Evolutionary conservation across 2,113 vertebrate species (phyloP), one percentile per base, ranked within the genome.

Genomic region (Megalops atlanticus): DNA sequence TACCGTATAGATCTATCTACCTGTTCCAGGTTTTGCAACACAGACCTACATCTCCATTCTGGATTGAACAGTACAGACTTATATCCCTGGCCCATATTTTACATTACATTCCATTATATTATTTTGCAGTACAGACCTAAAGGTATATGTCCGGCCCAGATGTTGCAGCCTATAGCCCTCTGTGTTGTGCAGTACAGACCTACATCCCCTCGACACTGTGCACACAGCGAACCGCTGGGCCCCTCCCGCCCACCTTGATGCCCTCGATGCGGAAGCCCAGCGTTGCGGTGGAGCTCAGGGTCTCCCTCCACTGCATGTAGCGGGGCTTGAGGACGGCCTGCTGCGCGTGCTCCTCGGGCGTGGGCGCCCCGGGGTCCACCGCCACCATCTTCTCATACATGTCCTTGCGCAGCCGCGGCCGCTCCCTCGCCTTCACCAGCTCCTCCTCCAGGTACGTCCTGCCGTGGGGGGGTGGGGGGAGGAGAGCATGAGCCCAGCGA

Each of bases 341-440:
- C 90, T 95, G 95, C 4, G 89, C 88, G 0, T 90, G 94, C 84
- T 98, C 96, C 89, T 97, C 87, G 0, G 93, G 84, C 0, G 94
- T 96, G 2, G 96, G 96, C 0, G 96, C 96, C 0, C 85, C 87
- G 0, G 96, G 96, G 76, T 98, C 96, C 87, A 97, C 95, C 0
- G 95, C 94, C 10, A 97, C 92, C 96, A 98, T 98, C 89, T 97
- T 98, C 31, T 97, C 96, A 5, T 96, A 97, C 96, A 98, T 97
- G 88, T 97, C 96, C 78, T 87, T 94, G 71, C 96, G 89, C 33
- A 95, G 88, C 49, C 94, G 93, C 24, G 96, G 96, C 52, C 89
- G 88, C 85, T 96, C 94, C 18, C 94, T 93, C 0, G 96, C 96
- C 87, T 97, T 97, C 18, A 90, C 89, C 77, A 98, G 91, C 87